These are phyloP conservation scores for Linnaemya vulpina DNA, from an alignment of 2,888 invertebrate species.

Conservation along the genomic window DNA sequence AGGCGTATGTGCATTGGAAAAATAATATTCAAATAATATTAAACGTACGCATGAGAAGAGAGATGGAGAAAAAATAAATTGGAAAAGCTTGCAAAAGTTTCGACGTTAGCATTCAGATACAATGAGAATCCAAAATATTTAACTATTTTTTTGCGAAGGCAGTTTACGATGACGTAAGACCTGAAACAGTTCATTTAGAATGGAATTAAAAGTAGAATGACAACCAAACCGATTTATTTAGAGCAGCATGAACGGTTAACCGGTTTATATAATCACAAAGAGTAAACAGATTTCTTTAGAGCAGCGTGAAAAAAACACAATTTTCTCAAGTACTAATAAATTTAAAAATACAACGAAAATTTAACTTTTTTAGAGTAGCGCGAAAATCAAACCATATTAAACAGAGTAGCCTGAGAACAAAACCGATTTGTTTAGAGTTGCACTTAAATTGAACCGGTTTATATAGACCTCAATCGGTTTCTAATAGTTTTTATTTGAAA, in stretches of 20 bases:
- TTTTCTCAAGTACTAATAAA: neutral
- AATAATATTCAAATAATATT: constrained; percentile 6
- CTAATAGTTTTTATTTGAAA: too few species aligned
- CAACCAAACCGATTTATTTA: too few species aligned
- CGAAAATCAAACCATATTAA: neutral
- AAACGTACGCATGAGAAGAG: neutral
- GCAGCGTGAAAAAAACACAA: neutral
- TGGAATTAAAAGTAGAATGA: neutral
- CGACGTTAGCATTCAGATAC: neutral
- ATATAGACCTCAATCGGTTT: neutral
- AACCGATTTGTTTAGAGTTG: neutral
- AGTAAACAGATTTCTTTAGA: too few species aligned
- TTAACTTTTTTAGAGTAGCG: neutral
- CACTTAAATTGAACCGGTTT: neutral
- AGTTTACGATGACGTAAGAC: neutral
- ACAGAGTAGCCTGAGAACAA: neutral
- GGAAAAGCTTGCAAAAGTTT: neutral
- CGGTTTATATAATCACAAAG: too few species aligned
- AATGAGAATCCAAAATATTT: too few species aligned
- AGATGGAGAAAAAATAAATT: neutral
- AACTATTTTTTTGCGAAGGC: too few species aligned
- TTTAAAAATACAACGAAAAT: neutral
- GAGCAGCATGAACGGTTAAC: neutral
- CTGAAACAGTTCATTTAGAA: neutral
- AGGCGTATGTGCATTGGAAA: constrained; percentile 14